These are phyloP conservation scores for Corapipo altera DNA, from an alignment of 2,113 vertebrate species.

Conservation along the genomic window DNA sequence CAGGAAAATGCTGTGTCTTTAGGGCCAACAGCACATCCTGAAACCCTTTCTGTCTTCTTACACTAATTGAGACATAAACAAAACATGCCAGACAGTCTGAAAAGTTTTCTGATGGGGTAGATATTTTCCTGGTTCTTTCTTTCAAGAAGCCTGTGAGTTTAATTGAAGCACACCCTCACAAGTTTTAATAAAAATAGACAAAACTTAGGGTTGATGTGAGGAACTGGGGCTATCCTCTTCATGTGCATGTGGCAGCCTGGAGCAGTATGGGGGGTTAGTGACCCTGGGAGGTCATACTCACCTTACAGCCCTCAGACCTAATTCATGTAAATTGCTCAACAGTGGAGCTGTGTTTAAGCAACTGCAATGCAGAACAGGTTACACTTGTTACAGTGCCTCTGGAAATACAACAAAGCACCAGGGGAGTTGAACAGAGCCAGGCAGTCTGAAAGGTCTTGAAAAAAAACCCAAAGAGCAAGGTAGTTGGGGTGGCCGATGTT, in stretches of 20 bases:
- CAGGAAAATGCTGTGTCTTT: not conserved
- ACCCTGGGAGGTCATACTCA: not conserved
- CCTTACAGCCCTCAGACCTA: not conserved
- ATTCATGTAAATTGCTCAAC: rapidly evolving
- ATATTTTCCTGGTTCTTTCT: not conserved
- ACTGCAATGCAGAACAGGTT: not conserved
- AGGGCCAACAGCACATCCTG: not conserved
- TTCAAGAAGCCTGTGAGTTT: not conserved
- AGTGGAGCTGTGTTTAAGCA: rapidly evolving
- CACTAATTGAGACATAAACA: not conserved
- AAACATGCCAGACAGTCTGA: not conserved
- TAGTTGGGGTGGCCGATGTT: not conserved
- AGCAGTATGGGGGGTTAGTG: not conserved
- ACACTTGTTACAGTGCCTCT: not conserved
- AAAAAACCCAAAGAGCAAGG: not conserved
- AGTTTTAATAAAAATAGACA: not conserved
- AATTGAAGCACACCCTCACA: not conserved
- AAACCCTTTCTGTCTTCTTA: not conserved
- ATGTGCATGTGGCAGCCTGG: not conserved
- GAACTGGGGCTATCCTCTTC: not conserved
- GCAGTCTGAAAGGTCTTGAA: not conserved
- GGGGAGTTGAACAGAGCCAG: not conserved
- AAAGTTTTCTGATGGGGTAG: not conserved
- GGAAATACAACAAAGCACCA: not conserved
- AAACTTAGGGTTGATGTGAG: rapidly evolving